Evolutionary conservation across 2,888 invertebrate genomes (phyloP), one percentile per base, ranked within the genome.

Genomic region (Lomographa bimaculata): DNA sequence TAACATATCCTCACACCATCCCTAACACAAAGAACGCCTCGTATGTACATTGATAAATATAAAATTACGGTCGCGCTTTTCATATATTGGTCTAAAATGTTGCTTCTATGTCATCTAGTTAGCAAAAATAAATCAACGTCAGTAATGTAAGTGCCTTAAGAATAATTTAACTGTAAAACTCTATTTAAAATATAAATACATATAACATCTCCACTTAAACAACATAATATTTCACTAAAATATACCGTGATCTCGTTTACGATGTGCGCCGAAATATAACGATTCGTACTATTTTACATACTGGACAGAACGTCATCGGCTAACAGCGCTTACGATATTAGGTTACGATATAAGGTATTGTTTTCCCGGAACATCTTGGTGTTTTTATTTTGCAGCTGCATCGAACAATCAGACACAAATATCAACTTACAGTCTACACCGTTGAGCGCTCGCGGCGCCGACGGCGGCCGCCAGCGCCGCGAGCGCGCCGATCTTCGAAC

Each of bases 221-320:
- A 51, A 51, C 57, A 65, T 71, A 68, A 64, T 56, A 59, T 58
- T 46, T 14, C 23, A 32, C 17, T 21, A 30, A 12, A 19, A 30
- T 26, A 44, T 62, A 50, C 54, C 53, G 56, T 60, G 56, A 65
- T 57, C 58, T 65, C 68, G 61, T 25, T 34, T 64, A 58, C 65
- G 64, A 60, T 70, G 21, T 48, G 65, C 76, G 71, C 68, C 68
- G 64, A 73, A 71, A 76, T 64, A 66, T 69, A 66, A 72, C 72
- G 26, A 51, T 38, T 54, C 44, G 46, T 45, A 41, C 46, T 54
- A 51, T 46, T 48, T 46, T 29, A 51, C 67, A 74, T 74, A 79
- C 54, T 82, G 83, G 83, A 83, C 81, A 80, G 79, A 80, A 75
- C 69, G 63, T 77, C 70, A 61, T 78, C 83, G 83, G 83, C 79